Evolutionary conservation across 2,797 vertebrate genomes (phyloP).

Genomic region (Harpagifer antarcticus): DNA sequence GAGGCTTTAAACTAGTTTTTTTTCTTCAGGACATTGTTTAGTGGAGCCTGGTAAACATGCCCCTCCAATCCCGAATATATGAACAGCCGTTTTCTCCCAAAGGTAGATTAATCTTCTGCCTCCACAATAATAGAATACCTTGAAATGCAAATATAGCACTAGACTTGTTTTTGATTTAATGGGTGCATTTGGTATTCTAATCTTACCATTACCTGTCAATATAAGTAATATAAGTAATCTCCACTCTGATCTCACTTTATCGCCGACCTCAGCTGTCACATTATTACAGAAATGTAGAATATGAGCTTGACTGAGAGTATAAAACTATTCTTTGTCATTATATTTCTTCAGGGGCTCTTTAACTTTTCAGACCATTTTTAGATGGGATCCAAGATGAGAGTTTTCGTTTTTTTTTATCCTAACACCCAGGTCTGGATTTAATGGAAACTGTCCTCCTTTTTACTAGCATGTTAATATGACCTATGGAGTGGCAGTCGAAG

Average conservation of each 20-base stretch:
- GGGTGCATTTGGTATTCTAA: background rate
- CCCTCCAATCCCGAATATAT: background rate
- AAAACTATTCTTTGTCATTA: constrained; percentile 33
- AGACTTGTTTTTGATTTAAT: background rate
- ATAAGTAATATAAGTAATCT: constrained; percentile 35
- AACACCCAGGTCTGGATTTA: background rate
- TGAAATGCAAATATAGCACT: constrained; percentile 24
- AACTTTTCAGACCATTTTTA: constrained; percentile 30
- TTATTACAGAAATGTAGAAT: constrained; percentile 48
- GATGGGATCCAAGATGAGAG: background rate
- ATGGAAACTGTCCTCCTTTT: background rate
- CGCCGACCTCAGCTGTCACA: constrained; percentile 52
- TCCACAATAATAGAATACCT: constrained; percentile 24
- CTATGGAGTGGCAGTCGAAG: background rate
- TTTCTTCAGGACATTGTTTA: constrained; percentile 15
- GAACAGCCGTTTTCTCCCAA: background rate
- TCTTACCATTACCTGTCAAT: background rate
- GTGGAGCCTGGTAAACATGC: background rate
- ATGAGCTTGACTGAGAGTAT: background rate
- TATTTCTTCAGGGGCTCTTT: constrained; percentile 35
- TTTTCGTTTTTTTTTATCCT: background rate
- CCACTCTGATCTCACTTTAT: constrained; percentile 31
- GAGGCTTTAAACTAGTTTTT: constrained; percentile 5
- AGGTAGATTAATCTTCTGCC: constrained; percentile 12
- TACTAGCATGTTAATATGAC: background rate